phyloP scores from a whole-genome alignment of 2,888 invertebrate genomes.

The Conops quadrifasciatus region DNA sequence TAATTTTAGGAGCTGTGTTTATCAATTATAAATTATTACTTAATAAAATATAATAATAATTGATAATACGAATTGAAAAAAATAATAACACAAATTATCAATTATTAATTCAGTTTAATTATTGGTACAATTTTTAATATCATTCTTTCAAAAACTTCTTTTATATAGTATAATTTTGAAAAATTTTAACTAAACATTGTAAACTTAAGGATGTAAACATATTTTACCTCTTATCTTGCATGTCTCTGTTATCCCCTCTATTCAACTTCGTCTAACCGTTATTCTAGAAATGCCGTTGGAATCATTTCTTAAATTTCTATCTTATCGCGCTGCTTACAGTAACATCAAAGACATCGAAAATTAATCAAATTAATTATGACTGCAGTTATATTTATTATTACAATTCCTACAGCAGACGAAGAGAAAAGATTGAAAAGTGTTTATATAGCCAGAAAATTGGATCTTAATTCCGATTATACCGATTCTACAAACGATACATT shows the following conservation, averaged over 20 bases:
- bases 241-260: too few relatives aligned
- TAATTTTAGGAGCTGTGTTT: slow-evolving; percentile 7
- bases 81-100: too few relatives aligned
- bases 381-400: slow-evolving; percentile 70
- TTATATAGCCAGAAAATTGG: slow-evolving; percentile 39
- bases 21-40: background rate
- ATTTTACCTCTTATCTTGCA: too few relatives aligned
- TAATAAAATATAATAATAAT: too few relatives aligned
- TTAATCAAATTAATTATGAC: slow-evolving; percentile 61
- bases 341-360: background rate
- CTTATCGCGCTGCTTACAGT: background rate
- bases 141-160: background rate
- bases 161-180: background rate
- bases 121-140: too few relatives aligned
- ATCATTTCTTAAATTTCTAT: background rate
- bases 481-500: slow-evolving; percentile 32
- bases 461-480: slow-evolving; percentile 37
- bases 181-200: background rate
- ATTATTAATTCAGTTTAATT: too few relatives aligned
- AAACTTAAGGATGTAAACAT: too few relatives aligned
- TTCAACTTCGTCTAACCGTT: too few relatives aligned
- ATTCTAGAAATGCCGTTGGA: too few relatives aligned
- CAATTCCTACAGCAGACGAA: slow-evolving; percentile 67
- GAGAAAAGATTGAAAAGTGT: slow-evolving; percentile 60
- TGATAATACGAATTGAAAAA: too few relatives aligned